A percentile compares a stretch with the other conserved stretches of the same genome.
phyloP scores from a whole-genome alignment of 2,113 vertebrate genomes.

The Turnix velox region DNA sequence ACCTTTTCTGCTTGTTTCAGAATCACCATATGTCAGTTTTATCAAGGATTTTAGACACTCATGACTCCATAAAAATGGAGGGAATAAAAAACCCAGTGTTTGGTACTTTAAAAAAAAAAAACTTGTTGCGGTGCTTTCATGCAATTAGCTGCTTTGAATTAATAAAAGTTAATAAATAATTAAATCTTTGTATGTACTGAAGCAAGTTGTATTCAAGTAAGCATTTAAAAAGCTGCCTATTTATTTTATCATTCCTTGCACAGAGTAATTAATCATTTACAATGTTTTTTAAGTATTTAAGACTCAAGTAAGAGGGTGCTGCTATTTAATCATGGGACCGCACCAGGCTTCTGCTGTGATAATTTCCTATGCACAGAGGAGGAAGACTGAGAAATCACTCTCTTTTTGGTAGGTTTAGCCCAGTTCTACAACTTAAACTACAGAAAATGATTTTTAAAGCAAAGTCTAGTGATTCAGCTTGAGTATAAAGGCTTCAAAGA shows the following conservation, averaged over 20 bases:
- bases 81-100: background rate
- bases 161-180: constrained; percentile 54
- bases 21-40: background rate
- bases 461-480: background rate
- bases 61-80: background rate
- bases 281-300: constrained; percentile 51
- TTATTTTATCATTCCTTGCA: constrained; percentile 34
- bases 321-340: background rate
- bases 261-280: constrained; percentile 59
- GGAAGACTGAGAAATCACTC: background rate
- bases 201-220: constrained; percentile 36
- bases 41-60: background rate
- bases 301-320: constrained; percentile 8
- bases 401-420: background rate
- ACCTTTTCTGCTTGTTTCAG: background rate
- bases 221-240: constrained; percentile 24
- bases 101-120: background rate
- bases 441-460: background rate
- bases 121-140: background rate
- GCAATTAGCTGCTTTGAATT: constrained; percentile 51
- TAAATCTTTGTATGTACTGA: constrained; percentile 24
- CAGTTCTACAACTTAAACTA: background rate
- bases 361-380: background rate
- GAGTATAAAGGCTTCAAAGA: background rate
- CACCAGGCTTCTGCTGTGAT: background rate